These are phyloP conservation scores for Pocota personata DNA, from an alignment of 2,888 invertebrate species.

Conservation along the genomic window DNA sequence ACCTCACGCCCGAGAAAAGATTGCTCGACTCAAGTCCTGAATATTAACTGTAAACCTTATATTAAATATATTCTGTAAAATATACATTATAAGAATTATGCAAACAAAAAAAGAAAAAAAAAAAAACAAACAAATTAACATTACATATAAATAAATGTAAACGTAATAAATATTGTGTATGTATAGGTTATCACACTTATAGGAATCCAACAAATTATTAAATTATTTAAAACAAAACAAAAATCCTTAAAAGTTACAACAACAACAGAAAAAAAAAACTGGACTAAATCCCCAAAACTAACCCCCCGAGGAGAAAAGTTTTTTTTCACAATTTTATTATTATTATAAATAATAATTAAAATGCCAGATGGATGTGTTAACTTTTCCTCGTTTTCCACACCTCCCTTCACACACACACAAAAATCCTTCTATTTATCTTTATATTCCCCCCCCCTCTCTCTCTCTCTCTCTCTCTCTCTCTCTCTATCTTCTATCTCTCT, in stretches of 20 bases:
- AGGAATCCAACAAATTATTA: conserved; percentile 72
- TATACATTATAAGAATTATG: conserved; percentile 52
- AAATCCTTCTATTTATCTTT: conserved; percentile 24
- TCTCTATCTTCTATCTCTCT: conserved; percentile 11
- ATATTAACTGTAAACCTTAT: conserved; percentile 77
- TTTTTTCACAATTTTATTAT: conserved; percentile 52
- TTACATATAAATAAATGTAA: conserved; percentile 49
- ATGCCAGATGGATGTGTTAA: conserved; percentile 30
- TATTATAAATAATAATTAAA: conserved; percentile 67
- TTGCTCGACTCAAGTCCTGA: conserved; percentile 83
- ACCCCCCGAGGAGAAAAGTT: conserved; percentile 7
- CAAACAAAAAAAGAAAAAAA: conserved; percentile 52
- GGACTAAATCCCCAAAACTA: background rate
- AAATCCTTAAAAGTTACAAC: conserved; percentile 21
- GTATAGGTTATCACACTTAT: conserved; percentile 74
- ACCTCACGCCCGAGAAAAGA: conserved; percentile 83
- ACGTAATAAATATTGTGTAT: conserved; percentile 73
- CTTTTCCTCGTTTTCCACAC: background rate
- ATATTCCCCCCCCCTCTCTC: background rate
- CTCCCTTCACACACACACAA: background rate
- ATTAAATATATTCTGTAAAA: conserved; percentile 71
- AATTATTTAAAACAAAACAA: conserved; percentile 72
- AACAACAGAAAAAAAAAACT: background rate
- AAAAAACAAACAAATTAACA: conserved; percentile 64
- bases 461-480: background rate